A percentile compares a stretch with the other conserved stretches of the same genome.
phyloP scores from a whole-genome alignment of 2,113 vertebrate genomes.

The Serinus canaria region DNA sequence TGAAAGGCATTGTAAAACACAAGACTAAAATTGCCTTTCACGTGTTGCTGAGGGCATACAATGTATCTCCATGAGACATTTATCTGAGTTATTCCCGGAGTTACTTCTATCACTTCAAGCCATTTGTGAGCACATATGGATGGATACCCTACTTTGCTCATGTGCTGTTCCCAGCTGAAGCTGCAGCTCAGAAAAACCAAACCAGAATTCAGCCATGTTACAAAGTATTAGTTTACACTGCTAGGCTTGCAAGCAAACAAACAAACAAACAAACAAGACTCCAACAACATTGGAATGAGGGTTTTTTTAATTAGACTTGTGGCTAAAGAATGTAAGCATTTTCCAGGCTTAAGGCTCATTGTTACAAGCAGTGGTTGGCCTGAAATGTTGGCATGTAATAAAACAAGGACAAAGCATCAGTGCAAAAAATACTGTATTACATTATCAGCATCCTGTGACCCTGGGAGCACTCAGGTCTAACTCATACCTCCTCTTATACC shows the following conservation, averaged over 20 bases:
- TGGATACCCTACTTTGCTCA: background rate
- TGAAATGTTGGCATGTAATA: conserved; percentile 19
- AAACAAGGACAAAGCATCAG: background rate
- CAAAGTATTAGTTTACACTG: background rate
- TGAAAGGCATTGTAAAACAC: background rate
- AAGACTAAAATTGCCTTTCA: background rate
- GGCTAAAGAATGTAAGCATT: conserved; percentile 39
- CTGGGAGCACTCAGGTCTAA: background rate
- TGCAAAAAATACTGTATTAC: background rate
- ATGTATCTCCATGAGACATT: background rate
- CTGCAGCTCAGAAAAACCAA: background rate
- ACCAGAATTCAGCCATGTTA: background rate
- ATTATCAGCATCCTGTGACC: background rate
- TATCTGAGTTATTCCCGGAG: background rate
- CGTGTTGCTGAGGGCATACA: background rate
- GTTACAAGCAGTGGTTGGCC: conserved; percentile 38
- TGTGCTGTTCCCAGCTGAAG: background rate
- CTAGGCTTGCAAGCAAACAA: conserved; percentile 13
- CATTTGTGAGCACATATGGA: rapidly evolving
- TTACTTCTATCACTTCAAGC: background rate
- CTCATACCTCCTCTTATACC: background rate
- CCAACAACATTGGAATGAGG: background rate
- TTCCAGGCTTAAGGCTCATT: conserved; percentile 61
- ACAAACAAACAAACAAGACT: conserved; percentile 39
- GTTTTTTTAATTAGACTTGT: conserved; percentile 27